phyloP scores from a whole-genome alignment of 1,140 invertebrate species.

The Phenacoccus solenopsis region DNA sequence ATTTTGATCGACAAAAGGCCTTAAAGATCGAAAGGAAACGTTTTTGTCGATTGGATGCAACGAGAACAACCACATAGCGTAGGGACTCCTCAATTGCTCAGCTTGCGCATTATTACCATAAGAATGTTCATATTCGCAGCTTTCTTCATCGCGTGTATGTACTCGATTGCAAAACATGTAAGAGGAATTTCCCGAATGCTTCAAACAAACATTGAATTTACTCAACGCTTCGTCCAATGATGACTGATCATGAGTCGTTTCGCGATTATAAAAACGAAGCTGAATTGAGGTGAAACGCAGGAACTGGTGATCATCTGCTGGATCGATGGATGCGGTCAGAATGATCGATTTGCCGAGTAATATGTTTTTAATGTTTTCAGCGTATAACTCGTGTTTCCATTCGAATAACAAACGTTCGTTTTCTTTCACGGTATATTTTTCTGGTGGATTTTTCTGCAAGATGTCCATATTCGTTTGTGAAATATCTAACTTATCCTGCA shows the following conservation, averaged over 20 bases:
- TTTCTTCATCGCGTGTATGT: too few species aligned
- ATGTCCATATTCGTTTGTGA: neutral
- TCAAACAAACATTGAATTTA: neutral
- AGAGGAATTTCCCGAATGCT: neutral
- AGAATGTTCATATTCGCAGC: too few species aligned
- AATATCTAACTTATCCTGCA: too few species aligned
- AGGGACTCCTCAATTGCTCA: neutral
- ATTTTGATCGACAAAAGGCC: neutral
- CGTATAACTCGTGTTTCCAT: neutral
- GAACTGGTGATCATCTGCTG: neutral
- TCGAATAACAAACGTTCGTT: neutral
- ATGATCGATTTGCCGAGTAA: neutral
- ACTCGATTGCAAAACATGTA: neutral
- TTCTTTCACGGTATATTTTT: neutral
- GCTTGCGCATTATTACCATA: too few species aligned
- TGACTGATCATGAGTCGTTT: neutral
- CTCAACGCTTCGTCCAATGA: neutral
- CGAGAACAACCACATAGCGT: neutral
- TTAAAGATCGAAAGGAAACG: neutral
- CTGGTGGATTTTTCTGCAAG: neutral
- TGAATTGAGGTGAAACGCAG: neutral
- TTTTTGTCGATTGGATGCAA: neutral
- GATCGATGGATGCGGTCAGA: neutral
- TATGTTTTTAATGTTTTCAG: neutral
- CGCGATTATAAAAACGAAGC: neutral